Conservation (phyloP, 2,113 vertebrate species). For the Labeo rohita region DNA sequence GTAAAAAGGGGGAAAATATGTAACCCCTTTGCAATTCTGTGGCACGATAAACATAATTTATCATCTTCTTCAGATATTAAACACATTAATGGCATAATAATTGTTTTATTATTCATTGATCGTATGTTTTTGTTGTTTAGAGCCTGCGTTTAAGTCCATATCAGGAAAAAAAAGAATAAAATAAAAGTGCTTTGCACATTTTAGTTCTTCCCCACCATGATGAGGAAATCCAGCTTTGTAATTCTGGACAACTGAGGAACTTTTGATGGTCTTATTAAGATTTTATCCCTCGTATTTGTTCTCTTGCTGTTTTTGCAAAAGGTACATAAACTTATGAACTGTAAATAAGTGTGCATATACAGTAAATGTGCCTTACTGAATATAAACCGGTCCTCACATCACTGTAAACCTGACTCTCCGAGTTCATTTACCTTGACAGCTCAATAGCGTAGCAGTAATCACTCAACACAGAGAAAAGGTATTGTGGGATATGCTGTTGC, state of each 20-base stretch:
- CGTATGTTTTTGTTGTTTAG: neutral
- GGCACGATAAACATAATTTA: neutral
- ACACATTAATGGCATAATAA: neutral
- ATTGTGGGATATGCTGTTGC: conserved; percentile 4
- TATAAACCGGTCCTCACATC: neutral
- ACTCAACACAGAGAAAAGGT: neutral
- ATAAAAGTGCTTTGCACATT: neutral
- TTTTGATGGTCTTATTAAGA: neutral
- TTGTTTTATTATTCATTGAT: neutral
- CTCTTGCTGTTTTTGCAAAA: neutral
- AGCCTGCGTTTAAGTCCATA: no score
- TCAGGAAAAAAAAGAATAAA: no score
- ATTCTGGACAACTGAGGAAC: neutral
- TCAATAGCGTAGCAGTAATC: neutral
- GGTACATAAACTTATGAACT: neutral
- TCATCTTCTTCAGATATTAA: conserved; percentile 11
- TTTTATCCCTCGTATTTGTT: neutral
- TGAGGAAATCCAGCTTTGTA: neutral
- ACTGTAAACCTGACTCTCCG: neutral
- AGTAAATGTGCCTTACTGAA: neutral
- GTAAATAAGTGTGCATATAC: neutral
- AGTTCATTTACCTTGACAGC: conserved; percentile 12
- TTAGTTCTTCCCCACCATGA: neutral
- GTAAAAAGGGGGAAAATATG: neutral
- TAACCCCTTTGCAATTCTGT: neutral